Evolutionary conservation across 2,113 vertebrate species (phyloP).

Genomic region (Chaetodon auriga): DNA sequence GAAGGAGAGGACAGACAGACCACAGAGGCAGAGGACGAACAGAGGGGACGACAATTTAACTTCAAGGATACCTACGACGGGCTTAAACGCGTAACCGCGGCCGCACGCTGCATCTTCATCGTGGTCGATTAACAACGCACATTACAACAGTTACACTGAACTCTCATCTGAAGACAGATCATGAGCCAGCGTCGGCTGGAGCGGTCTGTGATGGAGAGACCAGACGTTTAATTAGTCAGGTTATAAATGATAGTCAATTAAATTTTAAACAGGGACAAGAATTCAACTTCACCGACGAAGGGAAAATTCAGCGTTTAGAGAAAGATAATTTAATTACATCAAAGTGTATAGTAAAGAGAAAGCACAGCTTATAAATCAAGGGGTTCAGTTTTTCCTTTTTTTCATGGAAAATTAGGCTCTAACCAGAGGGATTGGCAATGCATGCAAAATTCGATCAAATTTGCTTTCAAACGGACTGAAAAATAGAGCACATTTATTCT

Average conservation of each 20-base stretch:
- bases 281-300: slow-evolving; percentile 40
- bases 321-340: slow-evolving; percentile 56
- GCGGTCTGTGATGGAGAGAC: slow-evolving; percentile 8
- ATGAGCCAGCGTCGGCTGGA: neutral
- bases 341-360: slow-evolving; percentile 62
- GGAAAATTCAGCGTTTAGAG: slow-evolving; percentile 48
- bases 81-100: neutral
- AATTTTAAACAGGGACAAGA: slow-evolving; percentile 40
- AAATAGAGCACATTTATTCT: slow-evolving; percentile 83
- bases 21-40: neutral
- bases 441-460: slow-evolving; percentile 80
- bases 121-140: neutral
- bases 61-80: neutral
- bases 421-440: slow-evolving; percentile 70
- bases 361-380: slow-evolving; percentile 69
- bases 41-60: neutral
- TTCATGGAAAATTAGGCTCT: slow-evolving; percentile 58
- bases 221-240: slow-evolving; percentile 23
- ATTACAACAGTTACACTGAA: neutral
- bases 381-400: slow-evolving; percentile 14
- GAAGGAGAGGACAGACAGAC: slow-evolving; percentile 19
- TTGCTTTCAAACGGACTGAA: slow-evolving; percentile 84
- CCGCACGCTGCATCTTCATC: neutral
- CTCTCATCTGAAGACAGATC: slow-evolving; percentile 8
- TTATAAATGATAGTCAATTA: slow-evolving; percentile 44